phyloP scores from a whole-genome alignment of 2,797 vertebrate genomes.

The Antrozous pallidus region DNA sequence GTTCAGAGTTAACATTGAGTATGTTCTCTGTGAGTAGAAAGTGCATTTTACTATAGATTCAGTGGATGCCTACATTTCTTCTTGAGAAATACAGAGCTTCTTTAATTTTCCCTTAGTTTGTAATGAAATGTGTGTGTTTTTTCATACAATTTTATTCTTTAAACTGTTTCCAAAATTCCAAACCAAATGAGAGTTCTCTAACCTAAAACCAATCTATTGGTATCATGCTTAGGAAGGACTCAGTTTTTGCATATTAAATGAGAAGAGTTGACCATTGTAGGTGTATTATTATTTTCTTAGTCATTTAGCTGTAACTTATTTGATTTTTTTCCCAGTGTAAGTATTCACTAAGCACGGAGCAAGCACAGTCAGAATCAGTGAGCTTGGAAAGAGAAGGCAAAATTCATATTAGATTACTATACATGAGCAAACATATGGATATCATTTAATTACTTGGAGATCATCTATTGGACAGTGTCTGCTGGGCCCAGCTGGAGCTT shows the following conservation, averaged over 20 bases:
- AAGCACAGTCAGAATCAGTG: slow-evolving; percentile 15
- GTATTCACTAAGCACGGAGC: neutral
- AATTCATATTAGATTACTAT: slow-evolving; percentile 33
- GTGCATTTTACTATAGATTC: neutral
- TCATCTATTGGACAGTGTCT: slow-evolving; percentile 67
- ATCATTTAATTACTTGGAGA: slow-evolving; percentile 63
- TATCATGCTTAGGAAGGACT: neutral
- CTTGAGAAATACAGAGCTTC: neutral
- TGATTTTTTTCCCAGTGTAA: neutral
- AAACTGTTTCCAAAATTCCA: neutral
- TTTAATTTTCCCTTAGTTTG: neutral
- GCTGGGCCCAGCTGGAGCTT: slow-evolving; percentile 47
- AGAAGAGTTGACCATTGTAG: neutral
- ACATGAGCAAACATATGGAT: slow-evolving; percentile 51
- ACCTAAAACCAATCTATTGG: neutral
- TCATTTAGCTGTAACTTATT: neutral
- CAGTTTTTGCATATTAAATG: slow-evolving; percentile 15
- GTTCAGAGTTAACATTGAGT: neutral
- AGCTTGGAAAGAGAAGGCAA: slow-evolving; percentile 17
- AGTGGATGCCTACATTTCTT: neutral
- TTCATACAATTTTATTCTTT: slow-evolving; percentile 17
- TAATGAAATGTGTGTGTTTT: neutral
- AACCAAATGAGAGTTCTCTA: slow-evolving; percentile 5
- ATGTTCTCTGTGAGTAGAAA: neutral
- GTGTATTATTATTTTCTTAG: neutral